Base-by-base conservation (phyloP, 2,888 invertebrate genomes). In the Ophraella communa region DNA sequence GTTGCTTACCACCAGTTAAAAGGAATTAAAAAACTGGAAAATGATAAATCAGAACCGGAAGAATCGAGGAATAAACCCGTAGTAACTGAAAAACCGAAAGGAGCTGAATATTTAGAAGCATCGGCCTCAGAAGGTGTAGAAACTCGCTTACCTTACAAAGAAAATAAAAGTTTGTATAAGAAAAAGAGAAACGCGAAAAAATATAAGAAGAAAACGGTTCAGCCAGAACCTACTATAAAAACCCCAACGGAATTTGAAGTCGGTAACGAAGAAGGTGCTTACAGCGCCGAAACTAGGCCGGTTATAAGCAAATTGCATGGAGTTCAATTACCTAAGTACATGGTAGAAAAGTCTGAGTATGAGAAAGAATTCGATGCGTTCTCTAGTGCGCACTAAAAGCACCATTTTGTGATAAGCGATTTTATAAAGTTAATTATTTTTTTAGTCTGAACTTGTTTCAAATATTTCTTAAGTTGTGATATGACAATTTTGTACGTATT, bases 1-100 rank as follows among this genome's bases (percentile, higher is more conserved):
- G 81, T 89, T 70, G 88, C 89, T 14, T 90, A 90, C 75, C 88
- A 88, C 76, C 88, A 89, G 81, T 82, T 87, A 1, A 88, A 89
- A 74, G 87, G 89, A 74, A 86, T 86, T 64, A 86, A 85, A 51
- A 84, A 85, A 11, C 72, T 86, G 82, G 53, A 73, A 30, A 67
- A 70, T 17, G 66, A 66, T n/a, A 70, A 69, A 44, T 66, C 68
- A 7, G 64, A 73, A 44, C 65, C 70, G 11, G 71, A 71, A 8
- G 62, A 71, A 47, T 54, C 58, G 39, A 60, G 69, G 30, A 60
- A 45, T 17, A 64, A 66, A 42, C 64, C 64, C 10, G 65, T 66
- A 17, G 52, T 64, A 44, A 66, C 72, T 4, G 72, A 69, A 54
- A 54, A 65, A 5, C 72, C 73, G 57, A 72, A 71, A 49, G 62